A percentile compares a stretch with the other conserved stretches of the same genome.
Conservation (phyloP, 2,113 vertebrate species). For the Maccullochella peelii region DNA sequence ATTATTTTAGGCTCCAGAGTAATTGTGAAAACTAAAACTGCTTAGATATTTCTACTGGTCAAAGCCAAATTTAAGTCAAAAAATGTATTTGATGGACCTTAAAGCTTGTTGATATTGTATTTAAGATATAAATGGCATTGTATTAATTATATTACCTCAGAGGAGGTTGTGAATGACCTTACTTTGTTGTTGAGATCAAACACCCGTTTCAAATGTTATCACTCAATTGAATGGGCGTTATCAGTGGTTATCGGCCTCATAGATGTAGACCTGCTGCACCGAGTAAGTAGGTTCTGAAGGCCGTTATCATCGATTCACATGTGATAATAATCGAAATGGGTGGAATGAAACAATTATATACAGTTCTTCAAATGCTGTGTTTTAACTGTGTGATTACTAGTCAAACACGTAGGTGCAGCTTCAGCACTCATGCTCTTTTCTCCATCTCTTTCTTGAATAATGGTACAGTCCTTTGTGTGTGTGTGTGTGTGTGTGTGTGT, state of each 20-base stretch:
- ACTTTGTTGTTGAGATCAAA: not conserved
- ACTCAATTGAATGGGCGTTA: too few species aligned
- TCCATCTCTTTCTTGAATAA: conserved; percentile 22
- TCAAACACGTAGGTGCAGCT: not conserved
- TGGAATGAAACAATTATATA: not conserved
- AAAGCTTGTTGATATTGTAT: too few species aligned
- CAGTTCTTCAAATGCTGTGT: not conserved
- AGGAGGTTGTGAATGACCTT: not conserved
- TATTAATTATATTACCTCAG: too few species aligned
- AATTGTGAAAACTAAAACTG: not conserved
- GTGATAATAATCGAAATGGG: too few species aligned
- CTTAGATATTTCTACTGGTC: not conserved
- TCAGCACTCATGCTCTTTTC: not conserved
- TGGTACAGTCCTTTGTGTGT: not conserved
- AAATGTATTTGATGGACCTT: too few species aligned
- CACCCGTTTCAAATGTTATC: too few species aligned
- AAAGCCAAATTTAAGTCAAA: not conserved
- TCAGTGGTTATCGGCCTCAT: too few species aligned
- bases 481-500: not conserved
- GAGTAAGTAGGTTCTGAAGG: too few species aligned
- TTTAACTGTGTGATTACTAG: not conserved
- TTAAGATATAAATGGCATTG: too few species aligned
- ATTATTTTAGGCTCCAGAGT: not conserved
- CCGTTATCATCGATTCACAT: too few species aligned
- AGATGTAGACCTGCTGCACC: too few species aligned